These are phyloP conservation scores for Stigmatopora argus DNA, from an alignment of 2,113 vertebrate genomes.

Conservation along the genomic window DNA sequence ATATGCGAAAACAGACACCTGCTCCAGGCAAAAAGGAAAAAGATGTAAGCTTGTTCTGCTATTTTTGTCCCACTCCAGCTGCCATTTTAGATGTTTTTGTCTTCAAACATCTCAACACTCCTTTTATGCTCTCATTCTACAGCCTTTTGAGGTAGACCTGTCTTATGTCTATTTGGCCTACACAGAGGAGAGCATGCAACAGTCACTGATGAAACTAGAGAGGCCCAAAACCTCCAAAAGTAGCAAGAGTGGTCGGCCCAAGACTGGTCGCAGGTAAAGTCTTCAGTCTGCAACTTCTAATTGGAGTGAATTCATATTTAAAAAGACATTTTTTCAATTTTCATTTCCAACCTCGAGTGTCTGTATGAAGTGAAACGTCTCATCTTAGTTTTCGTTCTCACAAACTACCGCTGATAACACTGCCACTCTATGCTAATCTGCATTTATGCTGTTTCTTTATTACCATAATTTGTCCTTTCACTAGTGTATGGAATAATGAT, in stretches of 20 bases:
- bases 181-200: slow-evolving; percentile 92
- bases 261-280: slow-evolving; percentile 85
- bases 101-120: background rate
- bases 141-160: slow-evolving; percentile 97
- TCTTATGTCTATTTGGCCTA: slow-evolving; percentile 94
- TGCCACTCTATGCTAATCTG: too few relatives aligned
- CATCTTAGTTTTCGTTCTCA: too few relatives aligned
- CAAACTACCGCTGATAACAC: too few relatives aligned
- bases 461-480: background rate
- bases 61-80: background rate
- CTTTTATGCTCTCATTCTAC: background rate
- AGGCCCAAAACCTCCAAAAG: slow-evolving; percentile 90
- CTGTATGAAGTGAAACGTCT: too few relatives aligned
- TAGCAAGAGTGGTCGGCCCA: slow-evolving; percentile 80
- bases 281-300: too few relatives aligned
- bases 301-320: too few relatives aligned
- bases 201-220: slow-evolving; percentile 92
- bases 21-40: slow-evolving; percentile 95
- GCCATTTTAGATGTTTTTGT: too few relatives aligned
- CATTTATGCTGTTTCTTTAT: background rate
- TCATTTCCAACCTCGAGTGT: too few relatives aligned
- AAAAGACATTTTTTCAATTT: too few relatives aligned
- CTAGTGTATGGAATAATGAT: background rate
- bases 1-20: slow-evolving; percentile 96
- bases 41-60: slow-evolving; percentile 78